Percentiles rank a stretch among this genome's conserved stretches.
phyloP scores from a whole-genome alignment of 2,797 vertebrate genomes.

The Acanthiza pusilla region DNA sequence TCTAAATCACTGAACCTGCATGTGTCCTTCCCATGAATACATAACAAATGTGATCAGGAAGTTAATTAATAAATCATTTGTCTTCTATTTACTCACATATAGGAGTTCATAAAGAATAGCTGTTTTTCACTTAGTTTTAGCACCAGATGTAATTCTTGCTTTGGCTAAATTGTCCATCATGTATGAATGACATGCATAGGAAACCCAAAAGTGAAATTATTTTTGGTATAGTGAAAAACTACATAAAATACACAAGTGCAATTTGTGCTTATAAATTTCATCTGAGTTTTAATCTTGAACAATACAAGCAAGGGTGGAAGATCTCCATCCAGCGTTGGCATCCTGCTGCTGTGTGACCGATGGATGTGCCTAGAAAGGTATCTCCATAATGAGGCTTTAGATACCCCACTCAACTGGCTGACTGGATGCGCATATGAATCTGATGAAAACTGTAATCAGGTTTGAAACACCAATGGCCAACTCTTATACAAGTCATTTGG shows the following conservation, averaged over 20 bases:
- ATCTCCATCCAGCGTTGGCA: background rate
- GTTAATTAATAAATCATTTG: constrained; percentile 13
- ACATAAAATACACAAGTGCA: background rate
- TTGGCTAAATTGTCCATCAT: background rate
- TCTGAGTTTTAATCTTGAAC: background rate
- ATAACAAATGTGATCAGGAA: constrained; percentile 38
- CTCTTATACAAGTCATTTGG: background rate
- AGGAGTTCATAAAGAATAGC: background rate
- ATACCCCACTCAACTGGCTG: background rate
- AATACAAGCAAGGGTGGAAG: background rate
- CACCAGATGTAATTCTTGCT: background rate
- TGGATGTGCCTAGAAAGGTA: background rate
- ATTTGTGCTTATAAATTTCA: background rate
- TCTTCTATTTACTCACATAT: constrained; percentile 9
- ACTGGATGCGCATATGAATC: background rate
- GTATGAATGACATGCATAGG: background rate
- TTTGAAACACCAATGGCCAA: background rate
- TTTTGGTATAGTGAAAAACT: background rate
- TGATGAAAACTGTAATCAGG: background rate
- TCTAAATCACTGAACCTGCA: constrained; percentile 10
- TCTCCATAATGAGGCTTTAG: background rate
- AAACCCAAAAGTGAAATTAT: background rate
- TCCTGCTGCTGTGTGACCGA: background rate
- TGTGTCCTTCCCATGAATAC: background rate
- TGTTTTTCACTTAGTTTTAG: background rate